phyloP scores from a whole-genome alignment of 2,888 invertebrate genomes.

The Sympetrum striolatum region DNA sequence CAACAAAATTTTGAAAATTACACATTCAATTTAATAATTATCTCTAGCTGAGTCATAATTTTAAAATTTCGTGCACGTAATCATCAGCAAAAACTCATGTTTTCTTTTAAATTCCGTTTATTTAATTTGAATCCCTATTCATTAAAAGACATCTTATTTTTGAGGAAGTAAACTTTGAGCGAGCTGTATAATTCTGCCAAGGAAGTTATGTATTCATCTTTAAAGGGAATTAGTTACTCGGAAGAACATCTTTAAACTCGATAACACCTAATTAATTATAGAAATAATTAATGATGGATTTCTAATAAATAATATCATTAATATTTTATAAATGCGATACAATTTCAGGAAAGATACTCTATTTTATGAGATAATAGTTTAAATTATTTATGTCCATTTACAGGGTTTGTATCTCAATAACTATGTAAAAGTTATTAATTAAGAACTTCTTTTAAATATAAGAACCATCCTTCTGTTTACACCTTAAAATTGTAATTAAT shows the following conservation, averaged over 20 bases:
- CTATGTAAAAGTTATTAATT: constrained; percentile 20
- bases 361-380: background rate
- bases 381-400: background rate
- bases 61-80: no score
- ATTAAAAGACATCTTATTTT: no score
- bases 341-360: background rate
- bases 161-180: no score
- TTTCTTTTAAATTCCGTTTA: no score
- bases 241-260: background rate
- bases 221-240: no score
- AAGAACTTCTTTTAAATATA: background rate
- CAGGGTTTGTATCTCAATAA: background rate
- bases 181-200: no score
- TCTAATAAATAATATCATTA: background rate
- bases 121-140: no score
- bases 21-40: no score
- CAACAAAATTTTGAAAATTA: no score
- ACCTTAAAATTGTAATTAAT: background rate
- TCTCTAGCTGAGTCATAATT: no score
- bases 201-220: no score
- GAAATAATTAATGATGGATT: background rate
- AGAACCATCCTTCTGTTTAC: background rate
- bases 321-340: background rate
- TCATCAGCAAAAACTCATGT: no score
- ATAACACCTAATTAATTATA: constrained; percentile 7